These are phyloP conservation scores for Lasioglossum calceatum DNA, from an alignment of 2,888 invertebrate species.

Conservation along the genomic window DNA sequence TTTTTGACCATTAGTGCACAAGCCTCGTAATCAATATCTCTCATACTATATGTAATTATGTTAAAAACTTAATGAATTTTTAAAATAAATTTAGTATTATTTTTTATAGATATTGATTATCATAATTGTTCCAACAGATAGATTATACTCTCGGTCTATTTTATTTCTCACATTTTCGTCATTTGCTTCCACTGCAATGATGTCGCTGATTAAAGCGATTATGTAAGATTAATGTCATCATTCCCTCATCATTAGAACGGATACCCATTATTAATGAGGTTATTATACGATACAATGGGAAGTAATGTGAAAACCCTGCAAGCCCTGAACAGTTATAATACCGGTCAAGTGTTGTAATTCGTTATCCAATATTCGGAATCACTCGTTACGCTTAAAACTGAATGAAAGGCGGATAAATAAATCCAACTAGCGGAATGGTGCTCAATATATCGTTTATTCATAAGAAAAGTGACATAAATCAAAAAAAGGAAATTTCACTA, in stretches of 20 bases:
- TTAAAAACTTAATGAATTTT: neutral
- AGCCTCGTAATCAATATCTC: too few relatives aligned
- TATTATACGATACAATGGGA: neutral
- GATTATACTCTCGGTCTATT: neutral
- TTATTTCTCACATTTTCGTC: neutral
- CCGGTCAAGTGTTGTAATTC: neutral
- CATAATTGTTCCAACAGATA: neutral
- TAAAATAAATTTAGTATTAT: neutral
- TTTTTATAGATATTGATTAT: neutral
- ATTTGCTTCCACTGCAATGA: neutral
- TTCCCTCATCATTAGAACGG: constrained; percentile 1
- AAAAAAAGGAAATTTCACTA: too few relatives aligned
- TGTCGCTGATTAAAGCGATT: neutral
- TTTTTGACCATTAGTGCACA: neutral
- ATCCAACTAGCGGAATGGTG: neutral
- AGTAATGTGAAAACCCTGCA: neutral
- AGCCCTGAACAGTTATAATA: neutral
- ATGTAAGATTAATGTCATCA: neutral
- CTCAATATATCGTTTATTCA: neutral
- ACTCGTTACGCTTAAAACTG: neutral
- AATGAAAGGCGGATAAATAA: neutral
- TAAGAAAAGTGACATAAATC: too few relatives aligned
- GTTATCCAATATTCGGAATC: neutral
- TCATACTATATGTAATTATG: too few relatives aligned
- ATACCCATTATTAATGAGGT: neutral